These are phyloP conservation scores for Pegea sp. DNA, from an alignment of 23 tunicate species.

Conservation along the genomic window DNA sequence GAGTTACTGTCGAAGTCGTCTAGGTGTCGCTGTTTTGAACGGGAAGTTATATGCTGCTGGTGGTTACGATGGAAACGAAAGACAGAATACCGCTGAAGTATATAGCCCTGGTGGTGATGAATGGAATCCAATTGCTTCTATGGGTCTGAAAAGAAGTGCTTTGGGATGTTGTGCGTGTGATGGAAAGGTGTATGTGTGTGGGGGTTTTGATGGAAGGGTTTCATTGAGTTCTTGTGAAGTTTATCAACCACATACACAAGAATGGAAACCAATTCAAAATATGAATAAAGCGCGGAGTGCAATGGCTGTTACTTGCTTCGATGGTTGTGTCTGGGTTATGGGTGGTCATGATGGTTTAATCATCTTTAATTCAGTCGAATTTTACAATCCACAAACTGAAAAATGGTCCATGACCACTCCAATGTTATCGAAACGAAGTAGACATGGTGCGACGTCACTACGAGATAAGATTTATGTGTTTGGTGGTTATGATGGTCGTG, in stretches of 20 bases:
- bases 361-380: slow-evolving; percentile 68
- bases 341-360: slow-evolving; percentile 96
- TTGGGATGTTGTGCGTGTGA: slow-evolving; percentile 57
- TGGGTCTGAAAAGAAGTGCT: slow-evolving; percentile 60
- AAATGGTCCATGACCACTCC: slow-evolving; percentile 42
- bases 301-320: slow-evolving; percentile 56
- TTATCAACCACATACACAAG: slow-evolving; percentile 29
- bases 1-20: slow-evolving; percentile 56
- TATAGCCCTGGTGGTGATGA: slow-evolving; percentile 35
- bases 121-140: slow-evolving; percentile 34
- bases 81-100: slow-evolving; percentile 63
- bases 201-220: slow-evolving; percentile 71
- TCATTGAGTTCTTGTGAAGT: slow-evolving; percentile 65
- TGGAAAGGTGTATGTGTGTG: slow-evolving; percentile 72
- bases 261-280: slow-evolving; percentile 23
- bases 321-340: slow-evolving; percentile 32
- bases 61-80: slow-evolving; percentile 59
- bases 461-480: slow-evolving; percentile 71
- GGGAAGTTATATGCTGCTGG: slow-evolving; percentile 79
- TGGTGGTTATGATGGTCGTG: slow-evolving; percentile 91
- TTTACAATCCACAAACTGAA: slow-evolving; percentile 19
- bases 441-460: slow-evolving; percentile 63
- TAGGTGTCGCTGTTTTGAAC: slow-evolving; percentile 65
- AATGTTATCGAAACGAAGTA: slow-evolving; percentile 69
- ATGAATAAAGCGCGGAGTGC: slow-evolving; percentile 91